Percentiles rank a stretch among this genome's conserved stretches.
Conservation (phyloP, 2,888 invertebrate species). For the Drosophila putrida region DNA sequence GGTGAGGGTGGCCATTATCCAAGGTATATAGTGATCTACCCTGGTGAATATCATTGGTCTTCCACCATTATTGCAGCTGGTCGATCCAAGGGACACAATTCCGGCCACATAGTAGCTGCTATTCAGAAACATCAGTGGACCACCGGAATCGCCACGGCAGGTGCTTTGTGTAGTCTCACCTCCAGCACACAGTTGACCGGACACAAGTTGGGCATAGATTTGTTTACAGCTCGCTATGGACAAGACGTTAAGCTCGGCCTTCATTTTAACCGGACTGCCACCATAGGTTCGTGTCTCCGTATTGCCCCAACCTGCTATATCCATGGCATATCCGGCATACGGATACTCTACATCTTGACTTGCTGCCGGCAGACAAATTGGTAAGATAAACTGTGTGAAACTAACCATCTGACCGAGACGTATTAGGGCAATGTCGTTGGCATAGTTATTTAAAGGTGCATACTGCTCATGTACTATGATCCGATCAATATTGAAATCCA, state of each 20-base stretch:
- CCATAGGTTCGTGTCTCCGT: slow-evolving; percentile 85
- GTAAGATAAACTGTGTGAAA: slow-evolving; percentile 87
- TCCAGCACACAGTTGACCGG: slow-evolving; percentile 57
- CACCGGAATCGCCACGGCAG: slow-evolving; percentile 61
- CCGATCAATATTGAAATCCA: slow-evolving; percentile 88
- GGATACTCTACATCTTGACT: slow-evolving; percentile 66
- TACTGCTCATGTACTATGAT: slow-evolving; percentile 87
- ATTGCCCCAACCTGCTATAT: slow-evolving; percentile 89
- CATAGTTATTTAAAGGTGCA: slow-evolving; percentile 85
- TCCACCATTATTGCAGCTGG: slow-evolving; percentile 22
- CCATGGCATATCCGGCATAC: slow-evolving; percentile 84
- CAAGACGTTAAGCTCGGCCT: slow-evolving; percentile 86
- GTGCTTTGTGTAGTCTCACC: slow-evolving; percentile 28
- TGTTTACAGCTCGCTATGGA: slow-evolving; percentile 29
- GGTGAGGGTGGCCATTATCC: slow-evolving; percentile 39
- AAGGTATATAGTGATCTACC: slow-evolving; percentile 53
- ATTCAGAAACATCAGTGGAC: slow-evolving; percentile 50
- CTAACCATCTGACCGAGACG: slow-evolving; percentile 86
- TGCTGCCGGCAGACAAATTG: slow-evolving; percentile 87
- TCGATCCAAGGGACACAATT: slow-evolving; percentile 46
- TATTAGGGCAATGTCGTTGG: slow-evolving; percentile 90
- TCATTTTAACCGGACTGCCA: slow-evolving; percentile 87
- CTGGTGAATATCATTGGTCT: slow-evolving; percentile 54
- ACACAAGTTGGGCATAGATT: slow-evolving; percentile 12
- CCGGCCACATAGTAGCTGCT: slow-evolving; percentile 44